phyloP scores from a whole-genome alignment of 2,888 invertebrate species.

The Electrophaes corylata region DNA sequence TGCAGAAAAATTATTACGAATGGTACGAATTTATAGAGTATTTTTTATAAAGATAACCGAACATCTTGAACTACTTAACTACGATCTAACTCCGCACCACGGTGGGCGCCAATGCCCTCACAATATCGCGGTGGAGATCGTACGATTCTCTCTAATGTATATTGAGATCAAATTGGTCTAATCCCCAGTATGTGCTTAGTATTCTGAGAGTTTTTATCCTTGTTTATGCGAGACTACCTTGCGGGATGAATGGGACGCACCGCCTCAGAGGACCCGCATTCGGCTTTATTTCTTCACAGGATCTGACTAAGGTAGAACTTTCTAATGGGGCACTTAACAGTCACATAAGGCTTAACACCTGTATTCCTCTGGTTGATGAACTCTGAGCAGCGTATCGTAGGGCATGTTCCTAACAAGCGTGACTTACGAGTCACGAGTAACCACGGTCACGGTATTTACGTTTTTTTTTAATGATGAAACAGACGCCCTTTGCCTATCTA shows the following conservation, averaged over 20 bases:
- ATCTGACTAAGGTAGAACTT: not conserved
- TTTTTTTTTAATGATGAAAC: too few species aligned
- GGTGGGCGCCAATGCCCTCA: conserved; percentile 6
- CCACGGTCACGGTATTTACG: too few species aligned
- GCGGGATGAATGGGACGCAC: conserved; percentile 23
- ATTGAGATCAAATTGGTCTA: conserved; percentile 16
- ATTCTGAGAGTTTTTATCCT: conserved; percentile 34
- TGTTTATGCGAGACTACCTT: conserved; percentile 28
- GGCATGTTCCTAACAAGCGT: too few species aligned
- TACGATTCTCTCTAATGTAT: not conserved
- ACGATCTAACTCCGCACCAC: not conserved
- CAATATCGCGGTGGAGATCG: not conserved
- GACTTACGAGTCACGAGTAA: too few species aligned
- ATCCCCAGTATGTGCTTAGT: conserved; percentile 26
- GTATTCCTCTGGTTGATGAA: too few species aligned
- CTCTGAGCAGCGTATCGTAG: too few species aligned
- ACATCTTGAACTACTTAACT: not conserved
- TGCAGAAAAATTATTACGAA: too few species aligned
- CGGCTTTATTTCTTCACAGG: conserved; percentile 19
- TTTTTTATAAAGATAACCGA: not conserved
- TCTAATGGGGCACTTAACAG: not conserved
- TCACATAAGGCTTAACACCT: too few species aligned
- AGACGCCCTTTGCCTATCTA: too few species aligned
- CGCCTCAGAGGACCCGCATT: conserved; percentile 17
- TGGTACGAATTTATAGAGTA: too few species aligned